Conservation (phyloP, 2,797 vertebrate species). For the Paramormyrops hopkinsi region DNA sequence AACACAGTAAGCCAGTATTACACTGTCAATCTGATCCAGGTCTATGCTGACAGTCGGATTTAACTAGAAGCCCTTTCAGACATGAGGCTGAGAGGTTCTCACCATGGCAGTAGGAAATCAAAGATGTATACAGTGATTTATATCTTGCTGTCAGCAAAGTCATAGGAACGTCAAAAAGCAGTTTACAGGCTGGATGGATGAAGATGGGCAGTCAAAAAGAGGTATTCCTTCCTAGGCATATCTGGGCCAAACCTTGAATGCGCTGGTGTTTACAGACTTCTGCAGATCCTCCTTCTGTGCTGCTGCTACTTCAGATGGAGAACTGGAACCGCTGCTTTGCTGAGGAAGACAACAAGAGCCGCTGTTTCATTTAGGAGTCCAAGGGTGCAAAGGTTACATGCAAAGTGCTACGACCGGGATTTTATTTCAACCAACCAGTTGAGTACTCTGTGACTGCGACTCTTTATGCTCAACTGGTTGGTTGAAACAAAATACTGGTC, state of each 20-base stretch:
- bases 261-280: conserved; percentile 26
- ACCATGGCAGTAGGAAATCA: background rate
- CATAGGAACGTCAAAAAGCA: background rate
- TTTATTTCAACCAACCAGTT: background rate
- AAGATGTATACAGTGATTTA: background rate
- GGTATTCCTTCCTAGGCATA: background rate
- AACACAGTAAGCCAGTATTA: background rate
- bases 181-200: background rate
- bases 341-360: conserved; percentile 17
- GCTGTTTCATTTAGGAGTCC: too few species aligned
- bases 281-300: conserved; percentile 37
- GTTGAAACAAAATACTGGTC: background rate
- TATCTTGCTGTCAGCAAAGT: background rate
- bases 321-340: conserved; percentile 41
- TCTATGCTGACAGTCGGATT: background rate
- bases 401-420: background rate
- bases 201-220: background rate
- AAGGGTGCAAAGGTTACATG: background rate
- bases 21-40: background rate
- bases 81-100: background rate
- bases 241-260: conserved; percentile 30
- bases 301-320: conserved; percentile 38
- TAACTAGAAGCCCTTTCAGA: background rate
- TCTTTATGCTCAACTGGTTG: background rate
- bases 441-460: background rate